Conservation (phyloP, 2,113 vertebrate species). For the Oplegnathus fasciatus region DNA sequence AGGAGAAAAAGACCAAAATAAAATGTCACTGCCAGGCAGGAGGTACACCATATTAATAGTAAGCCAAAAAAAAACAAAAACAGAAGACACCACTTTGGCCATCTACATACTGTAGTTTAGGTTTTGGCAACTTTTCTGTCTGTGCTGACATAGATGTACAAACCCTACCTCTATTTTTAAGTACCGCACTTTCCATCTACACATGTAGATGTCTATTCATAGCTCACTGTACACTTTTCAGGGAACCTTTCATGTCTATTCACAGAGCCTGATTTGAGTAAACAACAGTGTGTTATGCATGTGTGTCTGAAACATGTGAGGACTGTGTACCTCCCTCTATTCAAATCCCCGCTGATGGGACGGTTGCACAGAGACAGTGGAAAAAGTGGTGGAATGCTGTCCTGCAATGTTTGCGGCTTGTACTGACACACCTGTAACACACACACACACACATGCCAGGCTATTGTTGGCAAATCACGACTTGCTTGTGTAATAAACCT, state of each 20-base stretch:
- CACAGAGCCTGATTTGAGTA: conserved; percentile 31
- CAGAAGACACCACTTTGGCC: neutral
- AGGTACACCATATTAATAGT: neutral
- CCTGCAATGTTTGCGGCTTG: conserved; percentile 48
- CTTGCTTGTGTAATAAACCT: conserved; percentile 1
- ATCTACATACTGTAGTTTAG: neutral
- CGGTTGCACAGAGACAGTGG: conserved; percentile 9
- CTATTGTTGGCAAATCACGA: conserved; percentile 21
- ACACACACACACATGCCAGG: neutral
- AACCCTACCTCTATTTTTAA: conserved; percentile 45
- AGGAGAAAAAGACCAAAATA: conserved; percentile 18
- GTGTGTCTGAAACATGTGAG: conserved; percentile 9
- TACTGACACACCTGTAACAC: conserved; percentile 71
- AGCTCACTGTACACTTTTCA: conserved; percentile 37
- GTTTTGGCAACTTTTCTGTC: neutral
- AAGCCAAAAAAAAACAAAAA: conserved; percentile 11
- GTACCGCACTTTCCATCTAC: neutral
- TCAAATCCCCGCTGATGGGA: conserved; percentile 1
- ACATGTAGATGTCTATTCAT: conserved; percentile 45
- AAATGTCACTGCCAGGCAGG: conserved; percentile 20
- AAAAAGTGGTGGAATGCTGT: conserved; percentile 69
- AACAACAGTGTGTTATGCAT: neutral
- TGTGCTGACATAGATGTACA: conserved; percentile 10
- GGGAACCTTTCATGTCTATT: conserved; percentile 42
- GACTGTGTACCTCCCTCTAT: conserved; percentile 8